Percentiles rank a stretch among this genome's conserved stretches.
These are phyloP conservation scores for Pluvianellus socialis DNA, from an alignment of 2,113 vertebrate genomes.

Conservation along the genomic window DNA sequence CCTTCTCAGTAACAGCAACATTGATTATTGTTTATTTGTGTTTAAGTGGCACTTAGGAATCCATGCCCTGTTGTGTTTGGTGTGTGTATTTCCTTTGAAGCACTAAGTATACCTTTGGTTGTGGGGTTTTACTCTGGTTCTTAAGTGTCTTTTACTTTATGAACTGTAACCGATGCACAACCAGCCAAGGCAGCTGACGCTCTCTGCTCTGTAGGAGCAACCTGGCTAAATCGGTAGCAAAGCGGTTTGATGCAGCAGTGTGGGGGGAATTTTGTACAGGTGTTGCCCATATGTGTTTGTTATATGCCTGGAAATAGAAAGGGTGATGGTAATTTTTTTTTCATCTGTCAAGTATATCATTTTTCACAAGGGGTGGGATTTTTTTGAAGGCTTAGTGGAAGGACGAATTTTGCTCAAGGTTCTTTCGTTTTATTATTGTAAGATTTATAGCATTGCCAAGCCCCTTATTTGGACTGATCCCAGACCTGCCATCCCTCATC, in stretches of 20 bases:
- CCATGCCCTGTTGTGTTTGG: background rate
- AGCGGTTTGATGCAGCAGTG: background rate
- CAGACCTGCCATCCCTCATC: slow-evolving; percentile 20
- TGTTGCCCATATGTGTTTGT: slow-evolving; percentile 46
- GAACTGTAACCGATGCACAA: background rate
- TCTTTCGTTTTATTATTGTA: slow-evolving; percentile 34
- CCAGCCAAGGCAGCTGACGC: background rate
- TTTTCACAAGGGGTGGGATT: slow-evolving; percentile 48
- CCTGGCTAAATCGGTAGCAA: background rate
- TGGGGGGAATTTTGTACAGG: background rate
- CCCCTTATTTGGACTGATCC: slow-evolving; percentile 30
- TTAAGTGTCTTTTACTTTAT: background rate
- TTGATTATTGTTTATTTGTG: slow-evolving; percentile 25
- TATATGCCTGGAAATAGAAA: slow-evolving; percentile 23
- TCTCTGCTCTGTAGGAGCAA: background rate
- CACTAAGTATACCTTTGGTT: background rate
- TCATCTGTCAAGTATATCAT: slow-evolving; percentile 40
- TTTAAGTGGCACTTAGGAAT: background rate
- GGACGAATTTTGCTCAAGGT: slow-evolving; percentile 21
- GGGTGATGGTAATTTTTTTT: slow-evolving; percentile 11
- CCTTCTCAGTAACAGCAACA: background rate
- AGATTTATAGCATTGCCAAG: slow-evolving; percentile 47
- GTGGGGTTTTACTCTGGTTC: background rate
- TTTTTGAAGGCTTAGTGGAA: slow-evolving; percentile 49
- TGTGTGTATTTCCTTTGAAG: background rate